phyloP scores from a whole-genome alignment of 2,113 vertebrate species.

The Nymphicus hollandicus region DNA sequence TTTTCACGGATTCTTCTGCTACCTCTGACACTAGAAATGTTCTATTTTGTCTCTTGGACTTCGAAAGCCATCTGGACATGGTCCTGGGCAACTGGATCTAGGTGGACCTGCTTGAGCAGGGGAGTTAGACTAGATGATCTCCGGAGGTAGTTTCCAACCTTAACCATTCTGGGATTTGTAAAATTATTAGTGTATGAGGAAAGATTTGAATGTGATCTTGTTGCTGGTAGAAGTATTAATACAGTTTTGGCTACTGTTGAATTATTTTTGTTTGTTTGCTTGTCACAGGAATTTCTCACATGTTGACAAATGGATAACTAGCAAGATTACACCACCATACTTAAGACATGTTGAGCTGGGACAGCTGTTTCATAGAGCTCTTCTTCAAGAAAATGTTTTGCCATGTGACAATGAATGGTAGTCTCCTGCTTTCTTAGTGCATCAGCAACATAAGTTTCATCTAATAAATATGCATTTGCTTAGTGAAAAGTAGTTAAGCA shows the following conservation, averaged over 20 bases:
- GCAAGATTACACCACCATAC: not conserved
- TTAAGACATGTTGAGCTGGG: not conserved
- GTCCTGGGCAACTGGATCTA: fast-evolving
- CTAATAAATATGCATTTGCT: not conserved
- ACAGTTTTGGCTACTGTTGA: not conserved
- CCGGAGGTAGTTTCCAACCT: not conserved
- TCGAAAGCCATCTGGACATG: not conserved
- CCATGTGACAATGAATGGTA: not conserved
- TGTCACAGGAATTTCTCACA: not conserved
- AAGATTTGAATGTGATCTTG: not conserved
- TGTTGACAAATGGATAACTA: not conserved
- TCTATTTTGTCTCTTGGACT: not conserved
- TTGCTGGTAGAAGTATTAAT: not conserved
- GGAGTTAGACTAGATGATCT: not conserved
- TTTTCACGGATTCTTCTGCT: not conserved
- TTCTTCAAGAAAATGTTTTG: not conserved
- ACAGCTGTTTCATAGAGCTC: not conserved
- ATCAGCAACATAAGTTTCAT: not conserved
- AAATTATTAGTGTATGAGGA: not conserved
- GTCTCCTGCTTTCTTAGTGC: not conserved
- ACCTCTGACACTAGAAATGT: not conserved
- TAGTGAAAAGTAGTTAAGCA: not conserved
- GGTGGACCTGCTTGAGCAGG: not conserved
- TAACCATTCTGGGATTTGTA: not conserved
- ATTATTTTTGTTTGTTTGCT: not conserved